phyloP scores from a whole-genome alignment of 53 echinoderm and acorn worm genomes.

The Arbacia lixula region DNA sequence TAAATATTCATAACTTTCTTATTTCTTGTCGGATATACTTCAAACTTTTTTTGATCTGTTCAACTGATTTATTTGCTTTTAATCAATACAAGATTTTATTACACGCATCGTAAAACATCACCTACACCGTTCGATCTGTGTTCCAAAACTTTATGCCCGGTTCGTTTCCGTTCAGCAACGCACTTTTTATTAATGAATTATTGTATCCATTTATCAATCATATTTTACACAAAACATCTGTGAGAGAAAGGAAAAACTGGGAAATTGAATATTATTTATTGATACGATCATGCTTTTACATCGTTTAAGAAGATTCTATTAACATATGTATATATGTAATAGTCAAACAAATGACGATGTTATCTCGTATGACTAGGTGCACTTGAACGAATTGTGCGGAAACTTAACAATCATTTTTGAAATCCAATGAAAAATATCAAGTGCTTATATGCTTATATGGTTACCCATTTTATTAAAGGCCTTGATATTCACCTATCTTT shows the following conservation, averaged over 20 bases:
- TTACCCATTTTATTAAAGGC: constrained; percentile 26
- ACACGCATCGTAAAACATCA: too few relatives aligned
- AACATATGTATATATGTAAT: constrained; percentile 30
- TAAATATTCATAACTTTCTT: too few relatives aligned
- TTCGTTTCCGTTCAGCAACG: too few relatives aligned
- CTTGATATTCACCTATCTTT: constrained; percentile 26
- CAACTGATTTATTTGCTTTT: too few relatives aligned
- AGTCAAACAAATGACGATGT: constrained; percentile 23
- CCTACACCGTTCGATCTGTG: too few relatives aligned
- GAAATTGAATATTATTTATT: constrained; percentile 22
- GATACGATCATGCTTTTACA: constrained; percentile 26
- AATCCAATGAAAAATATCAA: constrained; percentile 28
- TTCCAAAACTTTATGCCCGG: too few relatives aligned
- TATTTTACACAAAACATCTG: constrained; percentile 23
- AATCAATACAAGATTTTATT: too few relatives aligned
- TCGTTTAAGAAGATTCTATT: constrained; percentile 16
- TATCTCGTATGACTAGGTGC: constrained; percentile 27
- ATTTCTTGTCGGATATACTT: too few relatives aligned
- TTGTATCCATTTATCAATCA: constrained; percentile 22
- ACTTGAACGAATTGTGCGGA: constrained; percentile 30
- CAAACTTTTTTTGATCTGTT: too few relatives aligned
- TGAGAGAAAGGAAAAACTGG: constrained; percentile 19
- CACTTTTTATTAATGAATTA: constrained; percentile 25
- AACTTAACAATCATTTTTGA: constrained; percentile 31
- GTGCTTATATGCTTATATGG: constrained; percentile 21